phyloP scores from a whole-genome alignment of 2,797 vertebrate species.

The Ptychobarbus kaznakovi region DNA sequence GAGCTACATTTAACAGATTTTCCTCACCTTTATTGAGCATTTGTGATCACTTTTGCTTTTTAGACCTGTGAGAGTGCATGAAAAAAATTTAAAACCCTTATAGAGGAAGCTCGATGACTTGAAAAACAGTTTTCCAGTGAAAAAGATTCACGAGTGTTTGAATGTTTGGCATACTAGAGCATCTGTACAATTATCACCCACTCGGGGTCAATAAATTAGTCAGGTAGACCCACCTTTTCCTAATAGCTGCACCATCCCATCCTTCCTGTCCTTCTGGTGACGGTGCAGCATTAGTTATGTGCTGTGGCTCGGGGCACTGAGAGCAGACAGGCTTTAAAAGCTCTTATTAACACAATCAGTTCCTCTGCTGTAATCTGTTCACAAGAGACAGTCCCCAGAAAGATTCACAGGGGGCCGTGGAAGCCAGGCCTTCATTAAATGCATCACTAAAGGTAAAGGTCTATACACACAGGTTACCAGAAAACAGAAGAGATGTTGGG shows the following conservation, averaged over 20 bases:
- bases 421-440: not conserved
- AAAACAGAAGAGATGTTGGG: not conserved
- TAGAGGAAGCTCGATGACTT: not conserved
- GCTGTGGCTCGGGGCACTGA: constrained; percentile 34
- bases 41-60: constrained; percentile 18
- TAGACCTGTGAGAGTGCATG: constrained; percentile 25
- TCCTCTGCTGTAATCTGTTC: constrained; percentile 34
- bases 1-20: constrained; percentile 4
- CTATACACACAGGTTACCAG: not conserved
- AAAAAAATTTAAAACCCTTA: constrained; percentile 4
- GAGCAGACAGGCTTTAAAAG: constrained; percentile 42
- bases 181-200: constrained; percentile 24
- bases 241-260: constrained; percentile 39
- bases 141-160: constrained; percentile 18
- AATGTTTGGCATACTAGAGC: constrained; percentile 18
- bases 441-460: no score
- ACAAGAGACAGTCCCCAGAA: not conserved
- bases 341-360: constrained; percentile 53
- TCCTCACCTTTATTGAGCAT: not conserved
- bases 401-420: not conserved
- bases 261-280: constrained; percentile 43
- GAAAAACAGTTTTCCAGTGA: not conserved
- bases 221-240: constrained; percentile 36
- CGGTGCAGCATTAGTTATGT: constrained; percentile 30
- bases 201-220: constrained; percentile 25